Conservation (phyloP, 37 sponge, comb jelly and placozoan species). For the Geodia barretti region DNA sequence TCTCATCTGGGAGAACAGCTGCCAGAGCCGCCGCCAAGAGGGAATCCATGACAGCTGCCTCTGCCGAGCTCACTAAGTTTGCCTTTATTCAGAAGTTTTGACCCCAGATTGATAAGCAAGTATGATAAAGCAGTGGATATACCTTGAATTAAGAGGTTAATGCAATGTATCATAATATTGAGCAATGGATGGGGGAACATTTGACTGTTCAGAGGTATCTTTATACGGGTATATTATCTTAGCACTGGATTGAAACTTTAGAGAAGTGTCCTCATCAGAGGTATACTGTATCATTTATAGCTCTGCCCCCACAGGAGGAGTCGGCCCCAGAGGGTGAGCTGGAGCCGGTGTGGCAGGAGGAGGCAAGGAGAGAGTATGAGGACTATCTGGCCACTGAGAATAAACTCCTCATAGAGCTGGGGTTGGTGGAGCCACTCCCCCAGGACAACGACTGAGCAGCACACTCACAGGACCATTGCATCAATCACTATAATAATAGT, state of each 20-base stretch:
- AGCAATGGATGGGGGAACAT: no score
- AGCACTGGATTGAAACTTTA: no score
- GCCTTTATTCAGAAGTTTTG: no score
- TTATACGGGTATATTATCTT: no score
- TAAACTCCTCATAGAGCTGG: slow-evolving; percentile 84
- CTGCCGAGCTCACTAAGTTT: not conserved
- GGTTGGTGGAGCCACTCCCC: slow-evolving; percentile 57
- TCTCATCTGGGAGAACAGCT: slow-evolving; percentile 26
- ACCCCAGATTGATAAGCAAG: no score
- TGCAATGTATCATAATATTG: no score
- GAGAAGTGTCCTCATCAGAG: no score
- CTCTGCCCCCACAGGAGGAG: slow-evolving; percentile 22
- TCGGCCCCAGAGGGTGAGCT: slow-evolving; percentile 18
- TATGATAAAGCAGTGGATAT: no score
- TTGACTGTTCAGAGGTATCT: no score
- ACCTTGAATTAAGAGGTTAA: not conserved
- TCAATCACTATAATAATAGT: not conserved
- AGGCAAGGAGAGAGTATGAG: slow-evolving; percentile 62
- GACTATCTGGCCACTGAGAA: slow-evolving; percentile 83
- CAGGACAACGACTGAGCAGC: not conserved
- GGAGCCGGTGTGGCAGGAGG: slow-evolving; percentile 32
- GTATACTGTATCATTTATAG: no score
- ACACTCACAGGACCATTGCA: not conserved
- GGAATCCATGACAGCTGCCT: slow-evolving; percentile 9
- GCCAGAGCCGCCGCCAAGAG: slow-evolving; percentile 64